These are phyloP conservation scores for Nannoperca australis DNA, from an alignment of 2,797 vertebrate genomes.

Conservation along the genomic window DNA sequence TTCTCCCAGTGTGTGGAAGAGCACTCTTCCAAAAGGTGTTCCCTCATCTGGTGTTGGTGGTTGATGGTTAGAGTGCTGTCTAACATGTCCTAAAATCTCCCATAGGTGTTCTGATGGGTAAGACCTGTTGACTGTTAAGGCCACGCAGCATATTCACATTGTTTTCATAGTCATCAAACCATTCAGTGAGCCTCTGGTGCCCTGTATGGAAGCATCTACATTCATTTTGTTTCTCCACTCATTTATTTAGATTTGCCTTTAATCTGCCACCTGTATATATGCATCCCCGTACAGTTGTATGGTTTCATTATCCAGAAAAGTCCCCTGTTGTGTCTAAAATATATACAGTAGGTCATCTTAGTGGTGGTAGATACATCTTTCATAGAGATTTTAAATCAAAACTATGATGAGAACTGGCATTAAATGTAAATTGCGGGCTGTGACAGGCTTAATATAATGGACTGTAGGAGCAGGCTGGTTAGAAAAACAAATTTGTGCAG, in stretches of 20 bases:
- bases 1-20: neutral
- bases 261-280: neutral
- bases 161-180: neutral
- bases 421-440: slow-evolving; percentile 23
- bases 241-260: neutral
- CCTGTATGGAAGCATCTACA: neutral
- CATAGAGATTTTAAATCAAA: slow-evolving; percentile 24
- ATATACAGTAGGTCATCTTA: slow-evolving; percentile 5
- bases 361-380: neutral
- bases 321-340: slow-evolving; percentile 2
- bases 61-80: neutral
- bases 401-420: slow-evolving; percentile 36
- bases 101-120: neutral
- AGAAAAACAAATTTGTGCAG: slow-evolving; percentile 30
- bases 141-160: neutral
- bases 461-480: slow-evolving; percentile 20
- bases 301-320: slow-evolving; percentile 19
- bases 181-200: no score
- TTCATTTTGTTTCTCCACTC: neutral
- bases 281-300: neutral
- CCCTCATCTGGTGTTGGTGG: no score
- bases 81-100: neutral
- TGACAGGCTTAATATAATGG: slow-evolving; percentile 25
- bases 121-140: neutral
- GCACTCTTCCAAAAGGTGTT: neutral